A percentile compares a stretch with the other conserved stretches of the same genome.
These are phyloP conservation scores for Falco rusticolus DNA, from an alignment of 2,797 vertebrate species.

Conservation along the genomic window DNA sequence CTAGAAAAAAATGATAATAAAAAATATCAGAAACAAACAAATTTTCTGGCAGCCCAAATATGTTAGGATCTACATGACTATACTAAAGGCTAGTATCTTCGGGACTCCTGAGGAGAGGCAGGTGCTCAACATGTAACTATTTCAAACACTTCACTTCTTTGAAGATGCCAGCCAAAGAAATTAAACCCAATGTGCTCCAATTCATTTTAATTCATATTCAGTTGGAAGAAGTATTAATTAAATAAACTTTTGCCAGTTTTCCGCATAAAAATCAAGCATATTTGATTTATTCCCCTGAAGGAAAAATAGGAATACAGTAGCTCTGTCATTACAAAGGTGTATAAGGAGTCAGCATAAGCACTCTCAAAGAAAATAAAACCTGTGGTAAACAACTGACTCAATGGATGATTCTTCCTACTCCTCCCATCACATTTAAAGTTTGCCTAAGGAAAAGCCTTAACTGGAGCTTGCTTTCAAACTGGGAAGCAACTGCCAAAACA, in stretches of 20 bases:
- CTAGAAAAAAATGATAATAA: background rate
- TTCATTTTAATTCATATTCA: constrained; percentile 19
- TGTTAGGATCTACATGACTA: background rate
- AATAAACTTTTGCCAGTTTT: constrained; percentile 28
- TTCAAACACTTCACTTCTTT: constrained; percentile 18
- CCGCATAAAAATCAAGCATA: background rate
- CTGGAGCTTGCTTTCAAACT: background rate
- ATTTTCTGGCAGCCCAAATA: background rate
- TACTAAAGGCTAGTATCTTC: background rate
- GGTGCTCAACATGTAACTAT: background rate
- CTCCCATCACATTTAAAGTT: background rate
- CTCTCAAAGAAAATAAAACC: background rate
- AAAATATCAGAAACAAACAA: background rate
- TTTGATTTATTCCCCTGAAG: constrained; percentile 29
- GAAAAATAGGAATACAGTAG: background rate
- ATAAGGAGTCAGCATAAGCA: background rate
- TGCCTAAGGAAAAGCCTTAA: constrained; percentile 46
- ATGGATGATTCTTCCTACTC: constrained; percentile 28
- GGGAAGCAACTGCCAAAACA: background rate
- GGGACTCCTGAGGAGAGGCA: constrained; percentile 5
- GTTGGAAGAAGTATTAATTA: constrained; percentile 18
- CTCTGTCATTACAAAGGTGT: background rate
- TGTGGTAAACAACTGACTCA: constrained; percentile 44
- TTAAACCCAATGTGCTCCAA: constrained; percentile 5
- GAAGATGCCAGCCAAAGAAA: constrained; percentile 31